Evolutionary conservation across 2,888 invertebrate species (phyloP).

Genomic region (Muschampia plurimacula): DNA sequence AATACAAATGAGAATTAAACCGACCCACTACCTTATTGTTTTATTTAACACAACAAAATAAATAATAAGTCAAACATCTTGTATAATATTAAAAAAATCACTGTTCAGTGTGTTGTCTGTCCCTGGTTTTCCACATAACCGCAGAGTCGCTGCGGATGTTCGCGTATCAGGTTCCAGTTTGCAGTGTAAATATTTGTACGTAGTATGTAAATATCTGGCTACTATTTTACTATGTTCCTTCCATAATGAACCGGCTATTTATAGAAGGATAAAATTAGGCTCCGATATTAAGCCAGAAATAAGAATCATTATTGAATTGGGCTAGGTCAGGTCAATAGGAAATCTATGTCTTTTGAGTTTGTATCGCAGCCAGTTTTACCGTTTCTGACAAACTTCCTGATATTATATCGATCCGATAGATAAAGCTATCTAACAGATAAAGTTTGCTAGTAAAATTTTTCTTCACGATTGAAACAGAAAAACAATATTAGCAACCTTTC

Average conservation of each 20-base stretch:
- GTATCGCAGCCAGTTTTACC: too few relatives aligned
- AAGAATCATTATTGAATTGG: background rate
- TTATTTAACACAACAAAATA: too few relatives aligned
- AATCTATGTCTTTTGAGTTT: background rate
- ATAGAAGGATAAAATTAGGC: background rate
- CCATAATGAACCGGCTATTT: background rate
- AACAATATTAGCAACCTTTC: too few relatives aligned
- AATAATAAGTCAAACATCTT: too few relatives aligned
- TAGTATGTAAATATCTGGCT: background rate
- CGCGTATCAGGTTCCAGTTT: background rate
- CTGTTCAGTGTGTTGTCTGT: background rate
- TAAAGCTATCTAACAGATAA: too few relatives aligned
- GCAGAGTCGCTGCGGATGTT: background rate
- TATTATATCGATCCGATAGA: too few relatives aligned
- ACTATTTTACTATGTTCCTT: background rate
- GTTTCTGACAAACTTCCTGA: too few relatives aligned
- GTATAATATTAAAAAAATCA: too few relatives aligned
- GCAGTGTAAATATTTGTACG: background rate
- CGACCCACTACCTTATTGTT: too few relatives aligned
- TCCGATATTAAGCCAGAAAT: background rate
- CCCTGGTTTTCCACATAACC: slow-evolving; percentile 1
- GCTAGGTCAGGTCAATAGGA: background rate
- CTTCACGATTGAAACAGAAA: too few relatives aligned
- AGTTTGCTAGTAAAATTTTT: too few relatives aligned
- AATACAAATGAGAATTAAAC: too few relatives aligned